Evolutionary conservation across 2,113 vertebrate species (phyloP).

Genomic region (Octodon degus): DNA sequence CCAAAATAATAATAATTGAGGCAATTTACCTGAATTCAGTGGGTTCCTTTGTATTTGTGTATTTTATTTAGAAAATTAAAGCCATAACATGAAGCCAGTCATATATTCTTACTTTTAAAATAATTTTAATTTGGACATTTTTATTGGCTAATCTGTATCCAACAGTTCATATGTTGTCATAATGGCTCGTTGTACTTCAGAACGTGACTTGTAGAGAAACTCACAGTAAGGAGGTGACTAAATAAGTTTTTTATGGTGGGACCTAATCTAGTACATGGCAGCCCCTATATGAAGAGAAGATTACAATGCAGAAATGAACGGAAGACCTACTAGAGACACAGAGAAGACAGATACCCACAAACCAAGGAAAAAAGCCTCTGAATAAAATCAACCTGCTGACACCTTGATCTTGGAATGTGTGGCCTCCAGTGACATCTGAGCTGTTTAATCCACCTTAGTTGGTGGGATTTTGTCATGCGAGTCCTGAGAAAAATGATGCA

Average conservation of each 20-base stretch:
- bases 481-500: neutral
- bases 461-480: neutral
- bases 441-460: neutral
- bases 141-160: neutral
- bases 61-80: slow-evolving; percentile 21
- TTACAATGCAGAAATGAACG: neutral
- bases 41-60: neutral
- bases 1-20: neutral
- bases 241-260: neutral
- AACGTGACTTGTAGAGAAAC: neutral
- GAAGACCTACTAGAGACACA: neutral
- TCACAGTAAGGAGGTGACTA: neutral
- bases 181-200: neutral
- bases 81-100: neutral
- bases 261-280: neutral
- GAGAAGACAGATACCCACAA: neutral
- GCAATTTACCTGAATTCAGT: neutral
- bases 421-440: neutral
- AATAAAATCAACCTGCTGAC: neutral
- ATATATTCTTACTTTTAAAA: slow-evolving; percentile 19
- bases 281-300: neutral
- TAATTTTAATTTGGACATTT: neutral
- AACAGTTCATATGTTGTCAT: neutral
- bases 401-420: neutral
- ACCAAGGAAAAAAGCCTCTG: neutral